Conservation (phyloP, 2,888 invertebrate genomes). For the Acronicta alni region DNA sequence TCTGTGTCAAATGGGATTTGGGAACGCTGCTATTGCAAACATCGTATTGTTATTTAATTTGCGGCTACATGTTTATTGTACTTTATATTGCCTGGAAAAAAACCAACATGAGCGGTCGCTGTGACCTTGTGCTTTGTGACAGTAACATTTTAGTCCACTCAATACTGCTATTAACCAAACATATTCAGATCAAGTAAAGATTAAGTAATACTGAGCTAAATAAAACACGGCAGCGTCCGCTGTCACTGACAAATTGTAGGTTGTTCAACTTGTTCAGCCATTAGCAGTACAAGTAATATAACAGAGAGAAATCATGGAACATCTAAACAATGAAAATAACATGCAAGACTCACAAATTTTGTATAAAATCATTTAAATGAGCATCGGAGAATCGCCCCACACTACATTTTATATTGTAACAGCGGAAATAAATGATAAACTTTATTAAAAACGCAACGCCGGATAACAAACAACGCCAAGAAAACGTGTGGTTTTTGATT, state of each 20-base stretch:
- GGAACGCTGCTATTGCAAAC: slow-evolving; percentile 74
- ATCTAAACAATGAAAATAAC: slow-evolving; percentile 47
- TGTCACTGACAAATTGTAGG: slow-evolving; percentile 67
- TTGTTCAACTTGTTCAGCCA: slow-evolving; percentile 78
- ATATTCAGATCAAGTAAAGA: not conserved
- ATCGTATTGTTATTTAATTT: slow-evolving; percentile 68
- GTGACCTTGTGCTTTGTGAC: slow-evolving; percentile 60
- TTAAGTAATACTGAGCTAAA: not conserved
- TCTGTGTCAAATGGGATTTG: slow-evolving; percentile 73
- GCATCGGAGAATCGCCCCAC: slow-evolving; percentile 69
- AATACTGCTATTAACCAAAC: not conserved
- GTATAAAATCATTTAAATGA: slow-evolving; percentile 71
- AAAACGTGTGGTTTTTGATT: slow-evolving; percentile 85
- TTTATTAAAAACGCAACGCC: slow-evolving; percentile 82
- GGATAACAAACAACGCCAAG: slow-evolving; percentile 87
- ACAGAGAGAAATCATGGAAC: slow-evolving; percentile 31
- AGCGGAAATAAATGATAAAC: slow-evolving; percentile 76
- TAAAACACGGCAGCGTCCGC: slow-evolving; percentile 42
- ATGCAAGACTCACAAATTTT: slow-evolving; percentile 74
- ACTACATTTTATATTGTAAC: slow-evolving; percentile 82
- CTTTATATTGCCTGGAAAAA: slow-evolving; percentile 69
- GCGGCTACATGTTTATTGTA: slow-evolving; percentile 78
- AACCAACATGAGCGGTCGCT: slow-evolving; percentile 51
- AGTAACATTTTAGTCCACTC: slow-evolving; percentile 15
- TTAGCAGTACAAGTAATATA: slow-evolving; percentile 55